Conservation (phyloP, 2,888 invertebrate genomes). For the Villa cingulata region DNA sequence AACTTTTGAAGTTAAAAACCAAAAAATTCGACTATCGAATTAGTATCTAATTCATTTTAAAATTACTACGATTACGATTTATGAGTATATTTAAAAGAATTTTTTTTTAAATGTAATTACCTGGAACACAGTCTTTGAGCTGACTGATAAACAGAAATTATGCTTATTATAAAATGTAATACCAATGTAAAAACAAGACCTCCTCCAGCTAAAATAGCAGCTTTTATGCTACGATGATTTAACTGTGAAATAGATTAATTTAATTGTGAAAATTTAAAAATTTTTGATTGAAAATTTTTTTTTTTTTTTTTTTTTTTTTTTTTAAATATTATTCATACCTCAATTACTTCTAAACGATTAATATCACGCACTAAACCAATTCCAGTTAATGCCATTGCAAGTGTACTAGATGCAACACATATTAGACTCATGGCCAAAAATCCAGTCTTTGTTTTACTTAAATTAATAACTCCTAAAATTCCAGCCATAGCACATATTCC, state of each 20-base stretch:
- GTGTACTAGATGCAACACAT: conserved; percentile 33
- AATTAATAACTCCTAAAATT: conserved; percentile 33
- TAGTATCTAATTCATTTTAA: too few species aligned
- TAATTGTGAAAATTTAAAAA: background rate
- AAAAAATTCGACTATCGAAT: too few species aligned
- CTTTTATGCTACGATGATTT: conserved; percentile 25
- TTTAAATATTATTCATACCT: conserved; percentile 12
- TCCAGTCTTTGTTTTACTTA: conserved; percentile 32
- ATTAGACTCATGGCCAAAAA: conserved; percentile 34
- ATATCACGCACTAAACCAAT: conserved; percentile 33
- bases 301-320: too few species aligned
- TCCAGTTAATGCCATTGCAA: conserved; percentile 34
- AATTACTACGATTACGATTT: too few species aligned
- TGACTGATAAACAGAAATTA: conserved; percentile 33
- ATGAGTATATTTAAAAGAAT: too few species aligned
- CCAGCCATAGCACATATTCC: conserved; percentile 32
- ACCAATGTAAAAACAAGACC: conserved; percentile 30
- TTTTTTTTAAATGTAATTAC: too few species aligned
- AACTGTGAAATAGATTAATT: conserved; percentile 19
- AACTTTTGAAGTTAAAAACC: too few species aligned
- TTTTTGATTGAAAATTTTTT: background rate
- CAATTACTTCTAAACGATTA: conserved; percentile 25
- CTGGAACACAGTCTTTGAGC: conserved; percentile 31
- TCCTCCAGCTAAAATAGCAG: conserved; percentile 31
- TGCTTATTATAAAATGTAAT: conserved; percentile 32